phyloP scores from a whole-genome alignment of 2,797 vertebrate genomes.

The Rhadinocentrus ornatus region DNA sequence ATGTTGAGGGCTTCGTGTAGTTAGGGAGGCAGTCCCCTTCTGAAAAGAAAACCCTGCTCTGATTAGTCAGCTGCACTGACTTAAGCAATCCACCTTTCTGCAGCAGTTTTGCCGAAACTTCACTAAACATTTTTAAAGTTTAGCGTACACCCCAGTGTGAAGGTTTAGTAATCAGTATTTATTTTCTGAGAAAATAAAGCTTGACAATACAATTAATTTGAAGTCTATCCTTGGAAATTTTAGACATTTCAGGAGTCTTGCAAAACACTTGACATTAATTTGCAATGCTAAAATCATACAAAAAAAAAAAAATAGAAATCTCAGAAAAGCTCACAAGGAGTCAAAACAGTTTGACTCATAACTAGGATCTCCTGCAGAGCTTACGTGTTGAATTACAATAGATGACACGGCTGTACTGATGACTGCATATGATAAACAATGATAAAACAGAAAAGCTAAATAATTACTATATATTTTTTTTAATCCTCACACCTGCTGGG shows the following conservation, averaged over 20 bases:
- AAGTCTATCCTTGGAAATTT: background rate
- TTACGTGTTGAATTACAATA: background rate
- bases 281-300: background rate
- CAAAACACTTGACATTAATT: background rate
- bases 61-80: background rate
- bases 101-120: background rate
- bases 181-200: background rate
- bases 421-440: background rate
- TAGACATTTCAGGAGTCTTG: background rate
- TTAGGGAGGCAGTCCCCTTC: background rate
- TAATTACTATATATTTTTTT: background rate
- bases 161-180: background rate
- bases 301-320: background rate
- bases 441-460: background rate
- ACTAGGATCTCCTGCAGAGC: background rate
- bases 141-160: background rate
- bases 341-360: background rate
- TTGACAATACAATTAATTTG: background rate
- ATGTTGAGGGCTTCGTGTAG: background rate
- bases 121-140: background rate
- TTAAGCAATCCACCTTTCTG: too few relatives aligned
- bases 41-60: background rate
- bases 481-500: constrained; percentile 89
- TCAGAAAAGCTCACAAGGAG: background rate
- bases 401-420: background rate